A percentile compares a stretch with the other conserved stretches of the same genome.
phyloP scores from a whole-genome alignment of 2,113 vertebrate species.

The rat (Rattus norvegicus) region DNA sequence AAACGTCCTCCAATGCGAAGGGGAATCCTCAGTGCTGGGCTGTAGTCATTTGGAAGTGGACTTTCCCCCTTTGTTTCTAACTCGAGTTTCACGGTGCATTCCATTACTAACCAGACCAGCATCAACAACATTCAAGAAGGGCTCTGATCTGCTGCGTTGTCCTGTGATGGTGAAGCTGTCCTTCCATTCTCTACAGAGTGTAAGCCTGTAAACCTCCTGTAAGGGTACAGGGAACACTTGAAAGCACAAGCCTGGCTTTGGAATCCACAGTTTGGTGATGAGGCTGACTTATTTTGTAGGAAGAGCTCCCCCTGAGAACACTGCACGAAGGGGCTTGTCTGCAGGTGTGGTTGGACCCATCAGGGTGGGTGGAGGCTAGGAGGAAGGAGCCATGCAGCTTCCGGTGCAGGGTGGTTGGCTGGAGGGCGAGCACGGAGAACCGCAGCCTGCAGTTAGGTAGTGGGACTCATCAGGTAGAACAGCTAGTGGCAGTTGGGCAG shows the following conservation, averaged over 20 bases:
- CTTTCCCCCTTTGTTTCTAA: neutral
- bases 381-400: neutral
- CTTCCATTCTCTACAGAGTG: neutral
- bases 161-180: neutral
- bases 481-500: neutral
- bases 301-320: neutral
- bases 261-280: neutral
- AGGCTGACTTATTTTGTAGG: rapidly evolving
- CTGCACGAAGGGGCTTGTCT: neutral
- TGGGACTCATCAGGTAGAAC: neutral
- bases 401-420: too few relatives aligned
- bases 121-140: neutral
- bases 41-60: neutral
- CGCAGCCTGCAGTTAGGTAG: too few relatives aligned
- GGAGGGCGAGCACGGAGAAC: rapidly evolving
- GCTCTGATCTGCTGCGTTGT: neutral
- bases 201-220: rapidly evolving
- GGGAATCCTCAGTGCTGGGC: neutral
- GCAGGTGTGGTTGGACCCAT: neutral
- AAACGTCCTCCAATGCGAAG: neutral
- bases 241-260: neutral
- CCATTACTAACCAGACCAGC: neutral
- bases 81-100: rapidly evolving
- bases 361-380: neutral
- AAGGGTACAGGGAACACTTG: neutral